Conservation (phyloP, 2,797 vertebrate genomes). For the Gambelia wislizenii region DNA sequence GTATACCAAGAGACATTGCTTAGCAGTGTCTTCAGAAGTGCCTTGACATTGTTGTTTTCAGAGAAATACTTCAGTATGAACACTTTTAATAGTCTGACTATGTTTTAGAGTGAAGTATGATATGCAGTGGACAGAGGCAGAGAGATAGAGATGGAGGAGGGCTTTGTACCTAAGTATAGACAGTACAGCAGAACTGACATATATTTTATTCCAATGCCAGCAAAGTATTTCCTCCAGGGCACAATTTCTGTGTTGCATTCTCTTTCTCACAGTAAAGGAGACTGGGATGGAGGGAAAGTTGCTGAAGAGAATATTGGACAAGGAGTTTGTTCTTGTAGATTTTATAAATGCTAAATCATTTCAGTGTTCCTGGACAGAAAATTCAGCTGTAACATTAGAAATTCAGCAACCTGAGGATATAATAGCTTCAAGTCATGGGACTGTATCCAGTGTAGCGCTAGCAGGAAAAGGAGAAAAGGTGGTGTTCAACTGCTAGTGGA, state of each 20-base stretch:
- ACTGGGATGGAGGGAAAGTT: not conserved
- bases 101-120: conserved; percentile 28
- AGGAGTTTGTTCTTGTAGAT: conserved; percentile 38
- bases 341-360: conserved; percentile 45
- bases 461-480: not conserved
- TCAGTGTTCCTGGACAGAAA: not conserved
- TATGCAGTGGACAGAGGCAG: not conserved
- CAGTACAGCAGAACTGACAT: rapidly evolving
- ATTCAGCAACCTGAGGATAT: not conserved
- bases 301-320: conserved; percentile 44
- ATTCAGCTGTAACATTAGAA: not conserved
- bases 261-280: conserved; percentile 39
- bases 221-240: conserved; percentile 51
- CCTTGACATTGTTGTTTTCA: not conserved
- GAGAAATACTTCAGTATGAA: not conserved
- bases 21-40: not conserved
- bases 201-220: conserved; percentile 38
- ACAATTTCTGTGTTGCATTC: conserved; percentile 24
- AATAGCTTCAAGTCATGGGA: not conserved
- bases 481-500: not conserved
- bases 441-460: not conserved
- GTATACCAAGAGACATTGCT: not conserved
- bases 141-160: too few relatives aligned
- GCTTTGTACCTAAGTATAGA: conserved; percentile 23
- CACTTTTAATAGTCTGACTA: not conserved